Base-by-base conservation (phyloP, 1,140 invertebrate species). In the Aphaenogaster ashmeadi region DNA sequence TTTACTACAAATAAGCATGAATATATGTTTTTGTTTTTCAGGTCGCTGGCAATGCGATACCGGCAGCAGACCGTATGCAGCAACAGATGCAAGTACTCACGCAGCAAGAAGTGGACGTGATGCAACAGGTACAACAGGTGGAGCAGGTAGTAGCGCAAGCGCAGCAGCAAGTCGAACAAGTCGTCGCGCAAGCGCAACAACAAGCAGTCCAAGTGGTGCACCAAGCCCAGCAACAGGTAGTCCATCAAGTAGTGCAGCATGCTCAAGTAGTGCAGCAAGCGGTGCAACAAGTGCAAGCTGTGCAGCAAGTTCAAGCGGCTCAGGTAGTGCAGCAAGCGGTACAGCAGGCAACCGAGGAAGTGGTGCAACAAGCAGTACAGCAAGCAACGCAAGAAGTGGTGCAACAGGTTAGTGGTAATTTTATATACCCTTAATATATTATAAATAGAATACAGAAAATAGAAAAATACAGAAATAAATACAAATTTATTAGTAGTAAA, bases 281-380 rank as follows among this genome's bases (percentile, higher is more conserved):
- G 3, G 96, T 96, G 36, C 94, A 95, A 52, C 93, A 95, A 52
- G 94, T 94, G 0, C 94, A 95, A 56, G 93, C 93, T 1, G 93
- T 94, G 7, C 94, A 95, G 36, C 94, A 95, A 33, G 93, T 94
- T 6, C 94, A 95, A 64, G 96, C 96, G 93, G 96, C 96, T 9
- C 91, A 92, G 0, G 93, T 92, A 0, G 92, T 95, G 33, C 94
- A 95, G 41, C 94, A 94, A 50, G 93, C 93, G 44, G 96, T 97
- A 0, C 96, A 96, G 83, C 96, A 96, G 88, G 96, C 96, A 9
- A 96, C 96, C n/a, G 95, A 96, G 75, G 96, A 96, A 87, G 96
- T 96, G 1, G 96, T 96, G 2, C 96, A 96, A 86, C 96, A 96
- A 87, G 96, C 96, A 0, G 96, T 97, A 6, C 96, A 96, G 79